A percentile compares a stretch with the other conserved stretches of the same genome.
phyloP scores from a whole-genome alignment of 2,113 vertebrate species.

The Gallinago paraguaiae region DNA sequence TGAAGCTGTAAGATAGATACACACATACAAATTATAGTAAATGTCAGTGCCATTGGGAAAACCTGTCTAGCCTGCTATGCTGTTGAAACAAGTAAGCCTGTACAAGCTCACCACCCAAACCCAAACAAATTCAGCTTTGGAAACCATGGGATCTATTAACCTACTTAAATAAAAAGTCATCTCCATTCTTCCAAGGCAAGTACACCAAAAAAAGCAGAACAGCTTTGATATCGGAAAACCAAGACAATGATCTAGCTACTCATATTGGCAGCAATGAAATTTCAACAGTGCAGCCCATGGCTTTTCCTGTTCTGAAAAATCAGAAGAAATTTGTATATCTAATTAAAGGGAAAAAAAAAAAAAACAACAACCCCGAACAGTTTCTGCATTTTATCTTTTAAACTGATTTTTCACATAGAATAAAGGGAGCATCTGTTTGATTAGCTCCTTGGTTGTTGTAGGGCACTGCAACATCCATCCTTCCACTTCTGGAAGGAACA shows the following conservation, averaged over 20 bases:
- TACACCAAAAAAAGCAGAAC: background rate
- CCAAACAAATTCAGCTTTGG: background rate
- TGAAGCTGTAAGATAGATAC: background rate
- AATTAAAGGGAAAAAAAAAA: background rate
- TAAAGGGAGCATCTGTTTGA: background rate
- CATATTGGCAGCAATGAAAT: background rate
- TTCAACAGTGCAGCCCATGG: background rate
- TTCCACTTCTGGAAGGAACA: background rate
- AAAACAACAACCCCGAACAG: background rate
- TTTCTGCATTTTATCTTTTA: background rate
- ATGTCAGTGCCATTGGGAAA: conserved; percentile 62
- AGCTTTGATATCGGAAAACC: background rate
- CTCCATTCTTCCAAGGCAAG: background rate
- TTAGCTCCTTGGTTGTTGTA: background rate
- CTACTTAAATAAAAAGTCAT: background rate
- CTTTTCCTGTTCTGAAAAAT: background rate
- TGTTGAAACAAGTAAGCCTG: conserved; percentile 35
- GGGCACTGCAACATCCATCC: background rate
- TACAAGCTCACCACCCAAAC: conserved; percentile 34
- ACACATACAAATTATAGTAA: conserved; percentile 41
- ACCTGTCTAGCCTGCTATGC: conserved; percentile 29
- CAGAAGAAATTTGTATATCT: background rate
- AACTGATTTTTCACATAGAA: background rate
- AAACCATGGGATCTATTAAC: background rate
- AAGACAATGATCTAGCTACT: background rate